phyloP scores from a whole-genome alignment of 2,888 invertebrate genomes.

The Diogma glabrata region DNA sequence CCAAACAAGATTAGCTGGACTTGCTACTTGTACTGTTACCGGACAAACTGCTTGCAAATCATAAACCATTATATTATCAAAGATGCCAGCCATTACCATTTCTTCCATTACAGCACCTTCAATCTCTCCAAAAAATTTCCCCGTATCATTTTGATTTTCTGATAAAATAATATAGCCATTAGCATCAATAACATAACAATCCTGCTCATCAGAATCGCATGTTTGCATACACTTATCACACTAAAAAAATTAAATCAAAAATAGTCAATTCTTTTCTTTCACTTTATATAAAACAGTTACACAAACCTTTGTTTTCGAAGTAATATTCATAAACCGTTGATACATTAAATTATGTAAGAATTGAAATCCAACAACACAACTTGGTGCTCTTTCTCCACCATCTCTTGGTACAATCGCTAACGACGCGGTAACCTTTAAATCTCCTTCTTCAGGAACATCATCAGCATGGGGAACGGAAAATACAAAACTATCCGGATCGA shows the following conservation, averaged over 20 bases:
- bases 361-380: conserved; percentile 81
- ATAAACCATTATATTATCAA: conserved; percentile 61
- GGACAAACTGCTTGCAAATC: conserved; percentile 77
- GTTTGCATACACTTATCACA: conserved; percentile 41
- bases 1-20: no score
- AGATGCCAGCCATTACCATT: conserved; percentile 60
- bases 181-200: conserved; percentile 84
- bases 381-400: conserved; percentile 64
- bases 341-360: conserved; percentile 61
- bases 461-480: conserved; percentile 57
- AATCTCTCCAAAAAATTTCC: conserved; percentile 76
- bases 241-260: no score
- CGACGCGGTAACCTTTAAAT: conserved; percentile 64
- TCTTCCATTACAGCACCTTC: conserved; percentile 66
- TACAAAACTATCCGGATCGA: conserved; percentile 64
- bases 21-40: conserved; percentile 31
- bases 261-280: no score
- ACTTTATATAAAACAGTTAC: no score
- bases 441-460: conserved; percentile 37
- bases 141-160: conserved; percentile 53
- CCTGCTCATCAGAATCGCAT: conserved; percentile 50
- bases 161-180: conserved; percentile 79
- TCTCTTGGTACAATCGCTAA: conserved; percentile 75
- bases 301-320: conserved; percentile 42
- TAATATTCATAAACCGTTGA: conserved; percentile 57